Conservation (phyloP, 2,888 invertebrate genomes). For the Pandemis heparana region DNA sequence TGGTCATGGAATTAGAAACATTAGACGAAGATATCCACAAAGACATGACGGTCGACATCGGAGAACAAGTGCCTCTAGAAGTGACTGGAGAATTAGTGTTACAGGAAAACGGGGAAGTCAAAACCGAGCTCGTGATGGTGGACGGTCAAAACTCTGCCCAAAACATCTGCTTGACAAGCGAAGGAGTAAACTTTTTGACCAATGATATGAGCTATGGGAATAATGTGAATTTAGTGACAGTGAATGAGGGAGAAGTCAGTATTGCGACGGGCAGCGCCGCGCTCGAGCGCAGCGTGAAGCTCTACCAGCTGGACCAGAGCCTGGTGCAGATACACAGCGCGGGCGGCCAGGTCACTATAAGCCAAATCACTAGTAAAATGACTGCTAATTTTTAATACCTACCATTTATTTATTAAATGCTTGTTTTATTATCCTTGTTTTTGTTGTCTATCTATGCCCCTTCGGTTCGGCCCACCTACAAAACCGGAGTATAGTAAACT, state of each 20-base stretch:
- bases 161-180: conserved; percentile 51
- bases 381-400: conserved; percentile 65
- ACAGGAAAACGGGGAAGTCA: conserved; percentile 60
- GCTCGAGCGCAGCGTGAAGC: conserved; percentile 51
- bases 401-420: conserved; percentile 27
- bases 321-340: conserved; percentile 69
- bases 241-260: conserved; percentile 63
- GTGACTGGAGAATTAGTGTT: conserved; percentile 64
- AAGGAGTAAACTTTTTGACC: conserved; percentile 52
- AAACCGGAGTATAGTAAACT: too few species aligned
- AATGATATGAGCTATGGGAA: conserved; percentile 51
- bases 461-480: too few species aligned
- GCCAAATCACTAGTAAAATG: conserved; percentile 73
- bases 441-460: neutral
- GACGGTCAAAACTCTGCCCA: conserved; percentile 52
- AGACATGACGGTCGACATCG: conserved; percentile 46
- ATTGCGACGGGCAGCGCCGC: conserved; percentile 52
- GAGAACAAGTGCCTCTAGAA: conserved; percentile 60
- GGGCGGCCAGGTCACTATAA: conserved; percentile 67
- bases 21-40: neutral
- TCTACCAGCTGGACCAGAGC: conserved; percentile 73
- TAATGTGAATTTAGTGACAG: conserved; percentile 65
- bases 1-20: conserved; percentile 39
- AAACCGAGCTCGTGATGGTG: conserved; percentile 62
- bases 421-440: conserved; percentile 5